Evolutionary conservation across 2,888 invertebrate genomes (phyloP).

Genomic region (Rhagonycha fulva): DNA sequence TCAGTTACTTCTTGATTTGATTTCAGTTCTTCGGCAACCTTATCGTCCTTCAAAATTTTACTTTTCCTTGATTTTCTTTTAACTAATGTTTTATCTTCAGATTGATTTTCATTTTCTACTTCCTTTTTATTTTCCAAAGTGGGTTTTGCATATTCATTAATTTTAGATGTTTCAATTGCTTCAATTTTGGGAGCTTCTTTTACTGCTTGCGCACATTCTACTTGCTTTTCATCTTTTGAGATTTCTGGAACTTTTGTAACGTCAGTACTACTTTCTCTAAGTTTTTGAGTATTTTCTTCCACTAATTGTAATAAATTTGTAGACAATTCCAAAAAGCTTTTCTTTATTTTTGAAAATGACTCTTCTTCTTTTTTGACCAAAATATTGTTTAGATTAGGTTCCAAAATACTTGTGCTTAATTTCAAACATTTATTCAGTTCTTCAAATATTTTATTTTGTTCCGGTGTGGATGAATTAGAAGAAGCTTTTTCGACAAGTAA

Average conservation of each 20-base stretch:
- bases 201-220: neutral
- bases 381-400: neutral
- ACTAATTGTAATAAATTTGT: slow-evolving; percentile 24
- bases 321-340: neutral
- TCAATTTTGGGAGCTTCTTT: neutral
- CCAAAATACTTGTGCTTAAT: neutral
- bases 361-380: neutral
- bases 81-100: slow-evolving; percentile 28
- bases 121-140: slow-evolving; percentile 36
- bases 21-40: neutral
- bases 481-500: neutral
- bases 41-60: slow-evolving; percentile 25
- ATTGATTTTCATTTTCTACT: slow-evolving; percentile 29
- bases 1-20: neutral
- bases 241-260: neutral
- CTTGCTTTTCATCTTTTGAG: neutral
- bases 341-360: neutral
- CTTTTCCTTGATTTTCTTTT: slow-evolving; percentile 32
- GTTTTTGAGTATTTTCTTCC: neutral
- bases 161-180: neutral
- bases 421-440: neutral
- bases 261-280: neutral
- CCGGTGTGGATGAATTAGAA: neutral
- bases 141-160: slow-evolving; percentile 32
- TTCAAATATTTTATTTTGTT: neutral